These are phyloP conservation scores for Galago senegalensis DNA, from an alignment of 2,797 vertebrate species.

Conservation along the genomic window DNA sequence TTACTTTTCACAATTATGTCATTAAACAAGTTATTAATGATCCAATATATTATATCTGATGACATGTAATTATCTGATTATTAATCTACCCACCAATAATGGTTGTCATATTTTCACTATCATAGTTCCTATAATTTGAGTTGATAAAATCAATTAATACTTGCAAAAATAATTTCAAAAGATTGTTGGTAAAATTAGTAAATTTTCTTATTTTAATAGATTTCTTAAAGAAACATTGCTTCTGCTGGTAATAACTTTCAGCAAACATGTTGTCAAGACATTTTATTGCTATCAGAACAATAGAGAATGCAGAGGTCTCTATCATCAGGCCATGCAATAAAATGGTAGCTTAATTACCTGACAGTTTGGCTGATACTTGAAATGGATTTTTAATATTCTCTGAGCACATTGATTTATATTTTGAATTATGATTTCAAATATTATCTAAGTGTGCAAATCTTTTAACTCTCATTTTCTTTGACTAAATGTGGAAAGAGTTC, in stretches of 20 bases:
- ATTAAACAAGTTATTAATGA: background rate
- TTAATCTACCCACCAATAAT: background rate
- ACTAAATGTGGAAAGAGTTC: constrained; percentile 64
- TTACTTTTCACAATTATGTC: background rate
- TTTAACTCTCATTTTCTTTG: constrained; percentile 66
- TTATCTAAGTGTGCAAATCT: constrained; percentile 57
- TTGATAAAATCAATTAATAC: background rate
- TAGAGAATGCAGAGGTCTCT: background rate
- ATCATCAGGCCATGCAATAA: constrained; percentile 48
- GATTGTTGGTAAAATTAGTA: background rate
- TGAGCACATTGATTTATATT: constrained; percentile 72
- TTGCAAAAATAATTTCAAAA: constrained; percentile 23
- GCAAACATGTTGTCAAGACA: constrained; percentile 58
- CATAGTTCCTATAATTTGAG: background rate
- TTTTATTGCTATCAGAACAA: constrained; percentile 65
- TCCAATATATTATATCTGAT: background rate
- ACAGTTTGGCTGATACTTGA: constrained; percentile 61
- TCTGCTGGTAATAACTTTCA: constrained; percentile 53
- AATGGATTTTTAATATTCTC: constrained; percentile 77
- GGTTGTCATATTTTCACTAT: background rate
- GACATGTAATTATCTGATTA: background rate
- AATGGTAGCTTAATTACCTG: constrained; percentile 73
- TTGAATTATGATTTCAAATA: constrained; percentile 77
- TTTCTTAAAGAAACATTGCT: background rate
- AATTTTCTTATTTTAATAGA: background rate